Evolutionary conservation across 2,113 vertebrate genomes (phyloP), one percentile per base, ranked within the genome.

Genomic region (Cacatua alba): DNA sequence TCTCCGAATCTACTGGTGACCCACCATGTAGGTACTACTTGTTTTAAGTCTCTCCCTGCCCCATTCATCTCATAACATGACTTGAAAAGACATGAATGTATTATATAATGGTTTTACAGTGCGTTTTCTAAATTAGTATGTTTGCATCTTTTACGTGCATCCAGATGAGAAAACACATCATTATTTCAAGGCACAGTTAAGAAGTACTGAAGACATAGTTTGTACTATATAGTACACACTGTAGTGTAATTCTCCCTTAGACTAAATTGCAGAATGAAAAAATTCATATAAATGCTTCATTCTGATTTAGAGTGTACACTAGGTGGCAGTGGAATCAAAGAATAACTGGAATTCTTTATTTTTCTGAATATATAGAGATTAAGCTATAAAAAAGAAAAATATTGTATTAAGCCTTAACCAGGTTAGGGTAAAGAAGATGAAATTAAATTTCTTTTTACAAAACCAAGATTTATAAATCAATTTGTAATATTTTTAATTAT

Each of bases 321-420:
- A 98, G 98, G 41, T 98, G 98, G 97, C 97, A 97, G 24, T 92
- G 72, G 89, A 95, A 75, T 67, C 90, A 80, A 96, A 83, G 65
- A 95, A 29, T 71, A 53, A 10, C 35, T 90, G 31, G 59, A 80
- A n/a, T n/a, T 55, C 14, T 35, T 80, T 35, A n/a, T 82, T 83
- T 69, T 90, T 63, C 52, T 65, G 24, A 59, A 4, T 64, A 64
- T 39, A 4, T 80, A 28, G 7, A 35, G 15, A 46, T 85, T 64
- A 64, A 68, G 16, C 7, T 79, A 6, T n/a, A 65, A 85, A 79
- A 25, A 35, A 17, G 3, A 14, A 59, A 62, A 57, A 46, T 10
- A 31, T 6, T 60, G 4, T 67, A n/a, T 68, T 63, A 68, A 71
- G 51, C 55, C 5, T 43, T 75, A 82, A 37, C 10, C 0, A 0